Conservation (phyloP, 2,888 invertebrate species). For the Dryomyza anilis region DNA sequence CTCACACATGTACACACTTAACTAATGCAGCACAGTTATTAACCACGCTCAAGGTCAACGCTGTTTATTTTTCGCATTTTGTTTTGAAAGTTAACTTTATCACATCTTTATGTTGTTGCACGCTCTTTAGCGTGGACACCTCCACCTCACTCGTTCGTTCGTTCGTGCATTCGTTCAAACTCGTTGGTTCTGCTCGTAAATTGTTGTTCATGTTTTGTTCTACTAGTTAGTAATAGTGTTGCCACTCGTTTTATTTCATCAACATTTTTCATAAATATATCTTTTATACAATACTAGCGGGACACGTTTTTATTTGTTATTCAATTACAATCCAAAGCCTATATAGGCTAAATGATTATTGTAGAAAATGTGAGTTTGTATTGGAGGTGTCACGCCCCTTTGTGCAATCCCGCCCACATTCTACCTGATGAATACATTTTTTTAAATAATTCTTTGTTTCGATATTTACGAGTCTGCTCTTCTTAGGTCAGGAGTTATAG, state of each 20-base stretch:
- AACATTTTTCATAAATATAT: neutral
- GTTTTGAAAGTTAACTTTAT: conserved; percentile 57
- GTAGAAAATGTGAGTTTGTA: too few species aligned
- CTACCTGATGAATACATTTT: too few species aligned
- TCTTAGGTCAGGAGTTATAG: too few species aligned
- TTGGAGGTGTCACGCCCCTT: too few species aligned
- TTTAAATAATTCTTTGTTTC: too few species aligned
- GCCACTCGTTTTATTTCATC: neutral
- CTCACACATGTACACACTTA: conserved; percentile 4
- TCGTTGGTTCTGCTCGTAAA: neutral
- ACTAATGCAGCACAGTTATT: conserved; percentile 44
- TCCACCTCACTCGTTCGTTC: neutral
- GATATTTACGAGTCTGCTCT: too few species aligned
- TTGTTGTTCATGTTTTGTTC: neutral
- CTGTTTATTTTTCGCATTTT: conserved; percentile 61
- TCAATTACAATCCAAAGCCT: too few species aligned
- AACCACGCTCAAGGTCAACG: conserved; percentile 58
- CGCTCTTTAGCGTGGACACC: conserved; percentile 13
- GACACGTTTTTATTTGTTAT: neutral
- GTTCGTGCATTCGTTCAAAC: conserved; percentile 11
- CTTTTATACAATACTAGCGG: neutral
- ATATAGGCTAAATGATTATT: too few species aligned
- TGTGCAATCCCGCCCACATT: too few species aligned
- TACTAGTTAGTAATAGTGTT: neutral
- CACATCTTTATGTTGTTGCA: conserved; percentile 40